Conservation (phyloP, 2,888 invertebrate genomes). For the Melinopterus prodromus region DNA sequence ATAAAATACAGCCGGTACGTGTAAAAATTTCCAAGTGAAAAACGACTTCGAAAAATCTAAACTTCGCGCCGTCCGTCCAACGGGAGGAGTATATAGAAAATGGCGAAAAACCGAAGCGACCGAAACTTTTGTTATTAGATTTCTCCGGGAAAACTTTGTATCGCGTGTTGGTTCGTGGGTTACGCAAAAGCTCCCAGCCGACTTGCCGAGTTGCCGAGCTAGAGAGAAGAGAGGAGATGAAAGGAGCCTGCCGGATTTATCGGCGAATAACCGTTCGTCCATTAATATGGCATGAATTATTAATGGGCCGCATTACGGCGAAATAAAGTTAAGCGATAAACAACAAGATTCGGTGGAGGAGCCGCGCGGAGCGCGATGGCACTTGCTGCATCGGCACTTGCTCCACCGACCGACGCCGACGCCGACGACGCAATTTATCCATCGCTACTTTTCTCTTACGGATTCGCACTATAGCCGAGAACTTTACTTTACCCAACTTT, state of each 20-base stretch:
- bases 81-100: conserved; percentile 15
- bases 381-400: neutral
- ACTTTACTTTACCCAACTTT: neutral
- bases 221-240: neutral
- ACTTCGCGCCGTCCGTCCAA: neutral
- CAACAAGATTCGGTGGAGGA: conserved; percentile 9
- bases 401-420: neutral
- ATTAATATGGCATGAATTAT: conserved; percentile 25
- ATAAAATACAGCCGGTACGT: conserved; percentile 6
- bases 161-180: neutral
- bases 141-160: conserved; percentile 4
- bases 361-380: neutral
- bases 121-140: conserved; percentile 22
- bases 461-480: neutral
- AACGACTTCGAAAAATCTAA: neutral
- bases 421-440: neutral
- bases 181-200: neutral
- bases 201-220: neutral
- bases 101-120: conserved; percentile 5
- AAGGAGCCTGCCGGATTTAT: conserved; percentile 18
- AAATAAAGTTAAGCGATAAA: conserved; percentile 24
- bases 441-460: neutral
- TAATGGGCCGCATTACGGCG: conserved; percentile 17
- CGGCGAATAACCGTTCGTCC: conserved; percentile 23
- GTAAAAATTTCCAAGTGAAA: neutral